phyloP scores from a whole-genome alignment of 2,888 invertebrate species.

The Tanypteryx hageni region DNA sequence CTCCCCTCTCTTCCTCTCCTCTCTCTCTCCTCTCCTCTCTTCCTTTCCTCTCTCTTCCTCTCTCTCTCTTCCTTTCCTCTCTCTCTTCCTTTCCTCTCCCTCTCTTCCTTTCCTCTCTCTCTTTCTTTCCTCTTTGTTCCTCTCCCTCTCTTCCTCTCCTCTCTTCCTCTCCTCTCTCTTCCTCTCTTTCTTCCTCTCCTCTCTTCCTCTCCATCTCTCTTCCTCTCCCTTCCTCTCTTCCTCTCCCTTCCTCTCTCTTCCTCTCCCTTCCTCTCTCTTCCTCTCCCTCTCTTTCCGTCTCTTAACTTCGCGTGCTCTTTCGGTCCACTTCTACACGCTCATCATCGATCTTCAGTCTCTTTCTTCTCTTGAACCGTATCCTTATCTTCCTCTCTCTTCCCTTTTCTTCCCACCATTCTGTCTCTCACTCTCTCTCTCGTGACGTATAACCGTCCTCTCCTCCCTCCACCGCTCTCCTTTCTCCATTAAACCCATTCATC shows the following conservation, averaged over 20 bases:
- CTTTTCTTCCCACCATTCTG: neutral
- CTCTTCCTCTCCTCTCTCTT: neutral
- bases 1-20: neutral
- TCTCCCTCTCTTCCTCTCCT: neutral
- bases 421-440: neutral
- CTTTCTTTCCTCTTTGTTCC: neutral
- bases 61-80: neutral
- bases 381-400: neutral
- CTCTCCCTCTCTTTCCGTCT: neutral
- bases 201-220: neutral
- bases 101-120: neutral
- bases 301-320: neutral
- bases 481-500: slow-evolving; percentile 46
- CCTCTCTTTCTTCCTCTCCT: neutral
- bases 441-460: neutral
- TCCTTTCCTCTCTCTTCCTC: neutral
- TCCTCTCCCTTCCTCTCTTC: neutral
- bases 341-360: neutral
- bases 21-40: neutral
- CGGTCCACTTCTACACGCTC: neutral
- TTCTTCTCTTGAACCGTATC: too few relatives aligned
- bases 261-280: neutral
- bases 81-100: neutral
- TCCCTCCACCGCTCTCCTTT: neutral
- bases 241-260: neutral